phyloP scores from a whole-genome alignment of 2,113 vertebrate genomes.

The Rhipidura dahli region DNA sequence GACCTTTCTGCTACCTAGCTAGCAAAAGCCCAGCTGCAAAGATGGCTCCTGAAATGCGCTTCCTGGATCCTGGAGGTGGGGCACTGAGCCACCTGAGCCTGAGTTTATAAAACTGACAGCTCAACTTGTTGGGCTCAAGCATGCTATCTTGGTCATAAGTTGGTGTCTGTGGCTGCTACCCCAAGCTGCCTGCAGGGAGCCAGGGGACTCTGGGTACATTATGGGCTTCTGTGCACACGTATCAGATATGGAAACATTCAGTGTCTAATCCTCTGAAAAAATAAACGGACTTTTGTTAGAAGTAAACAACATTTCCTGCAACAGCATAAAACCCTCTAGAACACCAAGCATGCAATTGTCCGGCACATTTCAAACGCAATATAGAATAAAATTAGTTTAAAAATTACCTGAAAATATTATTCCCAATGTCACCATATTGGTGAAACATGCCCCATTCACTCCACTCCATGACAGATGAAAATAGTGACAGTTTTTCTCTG shows the following conservation, averaged over 20 bases:
- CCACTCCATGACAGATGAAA: not conserved
- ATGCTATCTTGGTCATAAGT: not conserved
- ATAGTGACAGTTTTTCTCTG: not conserved
- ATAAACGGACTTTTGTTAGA: not conserved
- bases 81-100: not conserved
- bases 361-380: not conserved
- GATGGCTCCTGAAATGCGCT: not conserved
- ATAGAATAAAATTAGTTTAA: not conserved
- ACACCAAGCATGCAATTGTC: not conserved
- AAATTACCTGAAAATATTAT: not conserved
- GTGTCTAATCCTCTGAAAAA: not conserved
- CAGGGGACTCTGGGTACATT: not conserved
- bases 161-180: not conserved
- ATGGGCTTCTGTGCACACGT: not conserved
- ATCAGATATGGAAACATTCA: not conserved
- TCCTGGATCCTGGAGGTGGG: not conserved
- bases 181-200: not conserved
- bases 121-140: not conserved
- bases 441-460: not conserved
- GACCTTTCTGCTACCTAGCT: not conserved
- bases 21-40: not conserved
- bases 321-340: not conserved
- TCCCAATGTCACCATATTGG: not conserved
- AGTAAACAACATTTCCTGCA: not conserved
- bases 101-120: not conserved